phyloP scores from a whole-genome alignment of 1,140 invertebrate genomes.

The Polyergus mexicanus region DNA sequence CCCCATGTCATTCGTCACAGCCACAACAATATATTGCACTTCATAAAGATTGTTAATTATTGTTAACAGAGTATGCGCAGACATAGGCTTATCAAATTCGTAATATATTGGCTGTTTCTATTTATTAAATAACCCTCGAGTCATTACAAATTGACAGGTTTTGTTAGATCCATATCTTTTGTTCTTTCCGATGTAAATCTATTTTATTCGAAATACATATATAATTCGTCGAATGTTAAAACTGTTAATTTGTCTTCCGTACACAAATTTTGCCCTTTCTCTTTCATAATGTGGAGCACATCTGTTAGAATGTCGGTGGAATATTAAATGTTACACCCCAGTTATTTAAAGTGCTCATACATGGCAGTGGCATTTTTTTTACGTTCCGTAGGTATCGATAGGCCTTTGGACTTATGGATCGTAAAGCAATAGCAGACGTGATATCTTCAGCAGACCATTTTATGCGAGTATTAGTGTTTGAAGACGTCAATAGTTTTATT shows the following conservation, averaged over 20 bases:
- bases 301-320: background rate
- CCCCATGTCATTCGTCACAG: background rate
- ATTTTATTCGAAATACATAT: constrained; percentile 15
- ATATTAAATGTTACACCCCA: constrained; percentile 1
- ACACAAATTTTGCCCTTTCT: background rate
- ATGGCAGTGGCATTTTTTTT: constrained; percentile 5
- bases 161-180: constrained; percentile 16
- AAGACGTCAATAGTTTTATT: background rate
- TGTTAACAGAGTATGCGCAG: background rate
- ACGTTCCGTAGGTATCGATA: background rate
- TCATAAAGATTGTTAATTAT: background rate
- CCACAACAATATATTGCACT: background rate
- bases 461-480: background rate
- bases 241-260: background rate
- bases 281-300: background rate
- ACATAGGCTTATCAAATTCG: constrained; percentile 15
- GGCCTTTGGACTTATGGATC: constrained; percentile 6
- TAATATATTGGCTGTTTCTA: constrained; percentile 28
- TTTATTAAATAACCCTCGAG: constrained; percentile 1
- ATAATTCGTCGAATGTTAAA: constrained; percentile 19
- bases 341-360: background rate
- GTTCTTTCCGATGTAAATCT: background rate
- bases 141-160: constrained; percentile 12
- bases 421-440: constrained; percentile 10
- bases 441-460: constrained; percentile 20